These are phyloP conservation scores for Tamias sibiricus DNA, from an alignment of 2,113 vertebrate species.

Conservation along the genomic window DNA sequence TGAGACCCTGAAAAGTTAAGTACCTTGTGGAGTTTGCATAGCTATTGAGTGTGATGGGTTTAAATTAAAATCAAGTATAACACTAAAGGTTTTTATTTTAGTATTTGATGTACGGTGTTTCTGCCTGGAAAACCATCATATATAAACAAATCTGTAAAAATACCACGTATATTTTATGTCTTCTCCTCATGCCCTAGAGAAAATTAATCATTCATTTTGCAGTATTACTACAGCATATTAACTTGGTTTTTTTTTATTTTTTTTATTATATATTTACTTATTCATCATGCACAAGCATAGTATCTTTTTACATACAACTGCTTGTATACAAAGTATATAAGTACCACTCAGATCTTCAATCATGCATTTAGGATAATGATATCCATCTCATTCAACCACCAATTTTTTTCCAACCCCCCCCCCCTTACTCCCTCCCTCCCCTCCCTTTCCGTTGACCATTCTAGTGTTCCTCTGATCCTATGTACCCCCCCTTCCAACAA, in stretches of 20 bases:
- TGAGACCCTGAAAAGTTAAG: neutral
- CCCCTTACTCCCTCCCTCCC: too few species aligned
- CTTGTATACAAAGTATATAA: too few species aligned
- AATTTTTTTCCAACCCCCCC: too few species aligned
- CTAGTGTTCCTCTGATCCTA: too few species aligned
- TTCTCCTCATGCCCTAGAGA: neutral
- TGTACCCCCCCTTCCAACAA: too few species aligned
- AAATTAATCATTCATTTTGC: neutral
- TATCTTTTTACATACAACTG: too few species aligned
- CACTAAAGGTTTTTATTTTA: neutral
- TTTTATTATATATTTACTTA: too few species aligned
- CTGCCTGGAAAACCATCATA: neutral
- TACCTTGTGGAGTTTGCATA: neutral
- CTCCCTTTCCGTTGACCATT: too few species aligned
- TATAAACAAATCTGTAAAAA: neutral
- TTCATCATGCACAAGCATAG: too few species aligned
- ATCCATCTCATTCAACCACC: too few species aligned
- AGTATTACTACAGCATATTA: neutral
- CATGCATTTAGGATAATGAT: too few species aligned
- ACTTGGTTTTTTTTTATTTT: neutral
- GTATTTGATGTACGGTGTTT: neutral
- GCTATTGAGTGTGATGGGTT: neutral
- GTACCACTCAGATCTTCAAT: too few species aligned
- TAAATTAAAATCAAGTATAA: constrained; percentile 31
- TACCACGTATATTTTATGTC: neutral